A percentile compares a stretch with the other conserved stretches of the same genome.
These are phyloP conservation scores for Heptranchias perlo DNA, from an alignment of 2,113 vertebrate species.

Conservation along the genomic window DNA sequence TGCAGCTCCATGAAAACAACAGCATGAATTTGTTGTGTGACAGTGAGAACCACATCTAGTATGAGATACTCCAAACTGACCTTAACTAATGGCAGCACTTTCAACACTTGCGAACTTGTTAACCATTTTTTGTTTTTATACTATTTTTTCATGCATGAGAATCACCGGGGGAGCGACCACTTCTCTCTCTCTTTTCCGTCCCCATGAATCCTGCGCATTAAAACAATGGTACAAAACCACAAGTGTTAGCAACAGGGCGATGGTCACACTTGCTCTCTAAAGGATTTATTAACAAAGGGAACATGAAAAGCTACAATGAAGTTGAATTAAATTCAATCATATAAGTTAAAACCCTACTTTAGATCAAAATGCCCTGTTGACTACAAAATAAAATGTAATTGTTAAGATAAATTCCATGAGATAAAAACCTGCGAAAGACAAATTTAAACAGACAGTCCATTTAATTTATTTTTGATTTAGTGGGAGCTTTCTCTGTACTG, in stretches of 20 bases:
- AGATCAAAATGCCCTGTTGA: neutral
- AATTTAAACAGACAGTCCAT: neutral
- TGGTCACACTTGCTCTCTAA: neutral
- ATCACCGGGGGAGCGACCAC: no score
- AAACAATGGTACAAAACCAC: neutral
- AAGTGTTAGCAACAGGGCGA: neutral
- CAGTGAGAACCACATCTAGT: neutral
- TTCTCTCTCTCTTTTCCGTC: no score
- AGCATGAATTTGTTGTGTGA: neutral
- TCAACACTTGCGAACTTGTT: neutral
- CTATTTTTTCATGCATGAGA: no score
- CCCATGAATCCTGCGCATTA: neutral
- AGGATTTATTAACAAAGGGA: neutral
- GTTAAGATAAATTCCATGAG: neutral
- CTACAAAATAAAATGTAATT: neutral
- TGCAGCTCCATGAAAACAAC: neutral
- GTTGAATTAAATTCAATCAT: neutral
- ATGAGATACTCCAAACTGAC: neutral
- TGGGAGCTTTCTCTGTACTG: neutral
- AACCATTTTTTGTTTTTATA: neutral
- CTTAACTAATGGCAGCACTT: neutral
- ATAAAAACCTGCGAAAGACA: neutral
- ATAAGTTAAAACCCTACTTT: neutral
- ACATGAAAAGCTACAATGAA: neutral
- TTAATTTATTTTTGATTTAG: no score